phyloP scores from a whole-genome alignment of 2,888 invertebrate genomes.

The Pammene fasciana region DNA sequence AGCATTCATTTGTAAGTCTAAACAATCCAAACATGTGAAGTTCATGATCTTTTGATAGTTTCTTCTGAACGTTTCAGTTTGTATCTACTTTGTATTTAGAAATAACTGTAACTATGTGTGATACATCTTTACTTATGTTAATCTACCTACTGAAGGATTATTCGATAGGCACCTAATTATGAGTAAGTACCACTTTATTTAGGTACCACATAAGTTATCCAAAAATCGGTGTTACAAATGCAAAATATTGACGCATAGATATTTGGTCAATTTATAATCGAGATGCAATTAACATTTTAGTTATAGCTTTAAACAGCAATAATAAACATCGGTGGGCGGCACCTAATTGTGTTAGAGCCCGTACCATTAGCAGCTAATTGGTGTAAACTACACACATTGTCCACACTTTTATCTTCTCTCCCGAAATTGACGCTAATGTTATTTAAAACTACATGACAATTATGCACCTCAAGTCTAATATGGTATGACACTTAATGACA shows the following conservation, averaged over 20 bases:
- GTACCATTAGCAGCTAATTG: conserved; percentile 68
- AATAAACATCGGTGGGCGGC: conserved; percentile 47
- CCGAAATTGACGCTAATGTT: conserved; percentile 37
- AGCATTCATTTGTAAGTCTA: conserved; percentile 43
- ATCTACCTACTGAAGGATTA: no score
- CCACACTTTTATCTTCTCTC: conserved; percentile 45
- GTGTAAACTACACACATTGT: conserved; percentile 50
- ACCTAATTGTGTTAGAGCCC: conserved; percentile 70
- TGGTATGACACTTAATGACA: background rate
- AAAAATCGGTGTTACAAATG: no score
- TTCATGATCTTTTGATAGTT: conserved; percentile 17
- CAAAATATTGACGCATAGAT: no score
- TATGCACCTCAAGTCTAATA: background rate
- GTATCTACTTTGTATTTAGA: no score
- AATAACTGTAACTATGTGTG: no score
- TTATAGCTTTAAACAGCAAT: conserved; percentile 54
- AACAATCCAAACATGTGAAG: conserved; percentile 38
- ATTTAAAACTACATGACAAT: conserved; percentile 19
- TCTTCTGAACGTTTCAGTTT: background rate
- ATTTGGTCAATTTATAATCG: background rate
- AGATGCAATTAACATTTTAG: conserved; percentile 43
- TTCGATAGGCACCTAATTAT: no score
- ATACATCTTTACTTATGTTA: no score
- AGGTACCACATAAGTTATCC: no score
- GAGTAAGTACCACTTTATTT: no score